phyloP scores from a whole-genome alignment of 2,888 invertebrate genomes.

The Volucella inflata region DNA sequence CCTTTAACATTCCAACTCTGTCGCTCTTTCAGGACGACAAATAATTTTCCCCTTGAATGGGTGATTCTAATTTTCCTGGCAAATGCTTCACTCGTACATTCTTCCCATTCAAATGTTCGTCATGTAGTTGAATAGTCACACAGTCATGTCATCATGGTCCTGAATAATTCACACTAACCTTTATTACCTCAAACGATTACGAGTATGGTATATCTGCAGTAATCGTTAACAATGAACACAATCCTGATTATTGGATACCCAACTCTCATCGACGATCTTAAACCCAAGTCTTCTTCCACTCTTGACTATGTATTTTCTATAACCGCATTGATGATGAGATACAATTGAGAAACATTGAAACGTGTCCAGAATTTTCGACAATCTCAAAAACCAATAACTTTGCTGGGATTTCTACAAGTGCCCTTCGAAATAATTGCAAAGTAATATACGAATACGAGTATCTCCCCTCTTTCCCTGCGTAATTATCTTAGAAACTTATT shows the following conservation, averaged over 20 bases:
- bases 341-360: conserved; percentile 46
- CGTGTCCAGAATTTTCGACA: conserved; percentile 38
- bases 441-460: background rate
- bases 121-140: too few relatives aligned
- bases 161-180: conserved; percentile 13
- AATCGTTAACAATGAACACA: conserved; percentile 27
- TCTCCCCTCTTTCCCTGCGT: background rate
- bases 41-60: conserved; percentile 33
- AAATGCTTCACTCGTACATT: background rate
- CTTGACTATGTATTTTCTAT: background rate
- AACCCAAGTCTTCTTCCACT: conserved; percentile 22
- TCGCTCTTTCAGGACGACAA: background rate
- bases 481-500: conserved; percentile 18
- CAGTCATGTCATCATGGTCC: background rate
- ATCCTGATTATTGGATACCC: conserved; percentile 32
- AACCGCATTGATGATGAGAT: conserved; percentile 6
- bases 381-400: background rate
- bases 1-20: background rate
- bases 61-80: conserved; percentile 12
- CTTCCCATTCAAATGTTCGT: background rate
- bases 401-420: background rate
- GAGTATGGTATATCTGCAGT: conserved; percentile 9
- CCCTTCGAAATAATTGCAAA: background rate
- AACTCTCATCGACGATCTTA: conserved; percentile 22
- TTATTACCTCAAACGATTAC: conserved; percentile 28